phyloP scores from a whole-genome alignment of 2,888 invertebrate genomes.

The Dicycla oo region DNA sequence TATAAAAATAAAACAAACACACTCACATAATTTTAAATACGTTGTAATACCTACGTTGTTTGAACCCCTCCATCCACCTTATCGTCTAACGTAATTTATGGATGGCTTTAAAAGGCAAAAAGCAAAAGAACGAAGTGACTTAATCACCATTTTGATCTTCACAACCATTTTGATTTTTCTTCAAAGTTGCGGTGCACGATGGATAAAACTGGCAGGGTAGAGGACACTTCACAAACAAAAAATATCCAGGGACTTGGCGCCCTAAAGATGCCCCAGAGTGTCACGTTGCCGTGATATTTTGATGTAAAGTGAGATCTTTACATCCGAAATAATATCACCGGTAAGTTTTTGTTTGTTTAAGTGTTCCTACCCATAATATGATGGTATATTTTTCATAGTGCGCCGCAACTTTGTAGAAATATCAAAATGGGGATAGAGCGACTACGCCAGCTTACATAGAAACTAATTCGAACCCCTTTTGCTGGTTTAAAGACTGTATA shows the following conservation, averaged over 20 bases:
- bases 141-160: too few species aligned
- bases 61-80: too few species aligned
- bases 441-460: neutral
- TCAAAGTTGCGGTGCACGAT: too few species aligned
- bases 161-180: neutral
- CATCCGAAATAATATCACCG: neutral
- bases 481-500: neutral
- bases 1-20: neutral
- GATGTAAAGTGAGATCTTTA: neutral
- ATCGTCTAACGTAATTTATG: neutral
- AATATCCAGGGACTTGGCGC: neutral
- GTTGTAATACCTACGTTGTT: too few species aligned
- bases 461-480: neutral
- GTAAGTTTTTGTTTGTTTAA: neutral
- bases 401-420: neutral
- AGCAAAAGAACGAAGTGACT: neutral
- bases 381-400: neutral
- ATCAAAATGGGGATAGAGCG: neutral
- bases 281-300: neutral
- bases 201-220: neutral
- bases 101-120: neutral
- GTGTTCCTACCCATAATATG: too few species aligned
- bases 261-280: neutral
- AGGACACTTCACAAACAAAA: neutral
- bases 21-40: neutral